Evolutionary conservation across 2,113 vertebrate genomes (phyloP), one percentile per base, ranked within the genome.

Genomic region (Marcusenius ussheri): DNA sequence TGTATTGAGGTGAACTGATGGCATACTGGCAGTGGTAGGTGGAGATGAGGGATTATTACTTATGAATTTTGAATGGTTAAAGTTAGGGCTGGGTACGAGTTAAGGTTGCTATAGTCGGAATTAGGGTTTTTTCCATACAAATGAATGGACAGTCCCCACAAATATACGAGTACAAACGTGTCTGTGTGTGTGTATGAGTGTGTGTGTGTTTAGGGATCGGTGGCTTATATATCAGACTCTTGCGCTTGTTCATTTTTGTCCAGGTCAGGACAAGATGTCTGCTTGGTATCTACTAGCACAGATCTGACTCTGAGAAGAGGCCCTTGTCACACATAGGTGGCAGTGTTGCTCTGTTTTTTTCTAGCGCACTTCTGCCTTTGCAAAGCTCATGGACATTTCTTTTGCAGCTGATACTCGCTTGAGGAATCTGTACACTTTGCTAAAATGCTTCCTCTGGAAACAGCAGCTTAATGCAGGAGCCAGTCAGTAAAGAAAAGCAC

Each of bases 321-420:
- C 66, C 9, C 15, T 5, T 74, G 3, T 74, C 50, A 83, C 74
- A 89, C 31, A 89, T 89, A 89, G 89, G 77, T 83, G 89, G 77
- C 89, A 31, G 51, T 89, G 77, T 89, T 84, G 89, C 47, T 58
- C 35, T 56, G 89, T 21, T 84, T 89, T 83, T 83, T 31, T 56
- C 19, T 27, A 39, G 31, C n/a, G n/a, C 62, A 42, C 19, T 88
- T 21, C 9, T 77, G 31, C 5, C 70, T 39, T 6, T 13, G 10
- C 11, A 35, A 17, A 77, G 31, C 70, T 77, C 27, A 39, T 77
- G 1, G 15, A 77, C 31, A 77, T 77, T 35, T 77, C 3, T 77
- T 35, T 74, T 74, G 31, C 1, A 27, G n/a, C 27, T 74, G 27
- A 35, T 74, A 74, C 3, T 74, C 3, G 27, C 31, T 74, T 74